A percentile compares a stretch with the other conserved stretches of the same genome.
These are phyloP conservation scores for Platichthys stellatus DNA, from an alignment of 2,113 vertebrate species.

Conservation along the genomic window DNA sequence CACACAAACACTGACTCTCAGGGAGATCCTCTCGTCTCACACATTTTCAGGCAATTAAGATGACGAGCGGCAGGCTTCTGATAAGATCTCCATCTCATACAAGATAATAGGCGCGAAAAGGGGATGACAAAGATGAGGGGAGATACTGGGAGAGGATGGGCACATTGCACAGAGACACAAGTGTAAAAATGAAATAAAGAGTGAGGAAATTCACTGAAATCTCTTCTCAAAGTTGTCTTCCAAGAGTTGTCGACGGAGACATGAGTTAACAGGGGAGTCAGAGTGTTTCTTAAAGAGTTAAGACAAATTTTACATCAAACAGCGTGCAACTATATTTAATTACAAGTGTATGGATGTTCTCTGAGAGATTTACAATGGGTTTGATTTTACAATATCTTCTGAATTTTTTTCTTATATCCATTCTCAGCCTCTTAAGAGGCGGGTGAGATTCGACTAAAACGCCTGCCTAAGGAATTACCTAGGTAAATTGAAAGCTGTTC, in stretches of 20 bases:
- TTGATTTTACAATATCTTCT: too few relatives aligned
- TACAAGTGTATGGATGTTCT: too few relatives aligned
- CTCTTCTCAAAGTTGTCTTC: constrained; percentile 2
- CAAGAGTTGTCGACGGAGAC: not conserved
- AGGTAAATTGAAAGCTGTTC: too few relatives aligned
- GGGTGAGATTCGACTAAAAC: too few relatives aligned
- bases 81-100: constrained; percentile 46
- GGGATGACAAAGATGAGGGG: constrained; percentile 5
- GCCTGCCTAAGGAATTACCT: too few relatives aligned
- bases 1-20: not conserved
- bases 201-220: constrained; percentile 45
- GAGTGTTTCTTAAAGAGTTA: not conserved
- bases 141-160: constrained; percentile 7
- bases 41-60: constrained; percentile 30
- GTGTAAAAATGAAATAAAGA: constrained; percentile 8
- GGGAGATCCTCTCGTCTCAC: constrained; percentile 10
- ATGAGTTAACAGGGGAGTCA: not conserved
- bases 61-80: constrained; percentile 5
- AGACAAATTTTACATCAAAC: constrained; percentile 8
- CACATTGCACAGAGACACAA: constrained; percentile 3
- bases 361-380: too few relatives aligned
- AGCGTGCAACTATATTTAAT: not conserved
- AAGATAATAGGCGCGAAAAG: not conserved
- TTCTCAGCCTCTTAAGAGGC: too few relatives aligned
- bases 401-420: too few relatives aligned